phyloP scores from a whole-genome alignment of 1,140 invertebrate genomes.

The Sminthurinus signatus region DNA sequence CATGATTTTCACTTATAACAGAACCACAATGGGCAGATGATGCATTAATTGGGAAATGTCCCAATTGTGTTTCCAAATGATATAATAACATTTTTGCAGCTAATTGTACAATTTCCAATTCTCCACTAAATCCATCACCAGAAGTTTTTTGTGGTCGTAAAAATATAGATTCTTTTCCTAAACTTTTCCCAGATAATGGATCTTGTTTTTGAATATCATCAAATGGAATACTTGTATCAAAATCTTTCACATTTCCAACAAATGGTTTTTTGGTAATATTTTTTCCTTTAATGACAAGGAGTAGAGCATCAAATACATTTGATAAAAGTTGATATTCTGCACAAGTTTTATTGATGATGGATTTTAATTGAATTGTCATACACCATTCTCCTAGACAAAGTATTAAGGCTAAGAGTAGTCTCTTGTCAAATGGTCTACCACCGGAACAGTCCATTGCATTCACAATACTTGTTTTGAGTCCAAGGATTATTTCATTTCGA shows the following conservation, averaged over 20 bases:
- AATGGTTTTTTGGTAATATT: not conserved
- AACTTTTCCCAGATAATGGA: slow-evolving; percentile 1
- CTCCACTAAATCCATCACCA: not conserved
- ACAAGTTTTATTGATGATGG: slow-evolving; percentile 45
- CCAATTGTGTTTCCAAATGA: slow-evolving; percentile 78
- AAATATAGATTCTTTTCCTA: slow-evolving; percentile 36
- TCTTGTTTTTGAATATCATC: slow-evolving; percentile 54
- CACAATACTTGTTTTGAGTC: slow-evolving; percentile 53
- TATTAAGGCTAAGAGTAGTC: slow-evolving; percentile 72
- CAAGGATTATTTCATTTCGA: slow-evolving; percentile 65
- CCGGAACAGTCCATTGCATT: not conserved
- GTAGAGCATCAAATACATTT: slow-evolving; percentile 49
- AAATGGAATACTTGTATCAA: slow-evolving; percentile 61
- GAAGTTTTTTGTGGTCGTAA: slow-evolving; percentile 39
- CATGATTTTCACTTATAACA: slow-evolving; percentile 84
- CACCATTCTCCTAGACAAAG: slow-evolving; percentile 91
- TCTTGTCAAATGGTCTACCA: slow-evolving; percentile 52
- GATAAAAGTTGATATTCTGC: slow-evolving; percentile 45
- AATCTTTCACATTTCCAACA: slow-evolving; percentile 51
- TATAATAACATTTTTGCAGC: slow-evolving; percentile 44
- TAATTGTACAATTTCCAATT: slow-evolving; percentile 45
- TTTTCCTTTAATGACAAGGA: slow-evolving; percentile 47
- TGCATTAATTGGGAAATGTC: slow-evolving; percentile 73
- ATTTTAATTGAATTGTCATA: slow-evolving; percentile 59
- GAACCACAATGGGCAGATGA: slow-evolving; percentile 76